phyloP scores from a whole-genome alignment of 2,888 invertebrate genomes.

The Endotricha flammealis region DNA sequence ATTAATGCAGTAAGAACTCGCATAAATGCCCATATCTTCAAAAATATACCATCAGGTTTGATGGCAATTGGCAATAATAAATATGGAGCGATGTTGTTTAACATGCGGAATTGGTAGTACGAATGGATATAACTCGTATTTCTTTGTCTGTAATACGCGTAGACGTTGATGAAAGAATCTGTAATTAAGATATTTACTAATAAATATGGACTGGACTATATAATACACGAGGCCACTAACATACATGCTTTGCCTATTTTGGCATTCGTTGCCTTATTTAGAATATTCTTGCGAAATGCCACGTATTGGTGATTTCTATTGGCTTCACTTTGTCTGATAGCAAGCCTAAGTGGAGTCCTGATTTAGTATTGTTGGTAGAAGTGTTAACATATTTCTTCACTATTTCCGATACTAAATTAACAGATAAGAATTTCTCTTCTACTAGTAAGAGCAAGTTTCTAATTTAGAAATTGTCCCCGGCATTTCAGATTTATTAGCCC shows the following conservation, averaged over 20 bases:
- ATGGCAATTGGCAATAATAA: conserved; percentile 56
- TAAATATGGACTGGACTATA: too few relatives aligned
- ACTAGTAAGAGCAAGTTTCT: conserved; percentile 1
- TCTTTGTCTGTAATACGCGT: conserved; percentile 39
- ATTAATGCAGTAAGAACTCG: conserved; percentile 49
- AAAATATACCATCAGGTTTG: conserved; percentile 58
- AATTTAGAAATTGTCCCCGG: conserved; percentile 8
- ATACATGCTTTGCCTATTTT: too few relatives aligned
- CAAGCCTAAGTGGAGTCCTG: too few relatives aligned
- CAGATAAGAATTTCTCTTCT: conserved; percentile 2
- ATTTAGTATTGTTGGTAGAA: too few relatives aligned
- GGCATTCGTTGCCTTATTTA: too few relatives aligned
- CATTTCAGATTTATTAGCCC: conserved; percentile 7
- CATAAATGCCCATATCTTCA: conserved; percentile 54
- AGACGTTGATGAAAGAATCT: conserved; percentile 65
- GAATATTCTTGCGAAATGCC: too few relatives aligned
- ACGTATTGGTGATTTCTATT: background rate
- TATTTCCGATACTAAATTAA: conserved; percentile 1
- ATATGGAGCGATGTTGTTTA: conserved; percentile 52
- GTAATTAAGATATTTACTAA: conserved; percentile 18
- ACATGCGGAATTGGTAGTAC: conserved; percentile 44
- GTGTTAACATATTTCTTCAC: too few relatives aligned
- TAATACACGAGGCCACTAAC: too few relatives aligned
- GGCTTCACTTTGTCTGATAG: background rate
- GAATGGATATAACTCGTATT: conserved; percentile 53